Evolutionary conservation across 1,140 invertebrate species (phyloP).

Genomic region (Nylanderia fulva): DNA sequence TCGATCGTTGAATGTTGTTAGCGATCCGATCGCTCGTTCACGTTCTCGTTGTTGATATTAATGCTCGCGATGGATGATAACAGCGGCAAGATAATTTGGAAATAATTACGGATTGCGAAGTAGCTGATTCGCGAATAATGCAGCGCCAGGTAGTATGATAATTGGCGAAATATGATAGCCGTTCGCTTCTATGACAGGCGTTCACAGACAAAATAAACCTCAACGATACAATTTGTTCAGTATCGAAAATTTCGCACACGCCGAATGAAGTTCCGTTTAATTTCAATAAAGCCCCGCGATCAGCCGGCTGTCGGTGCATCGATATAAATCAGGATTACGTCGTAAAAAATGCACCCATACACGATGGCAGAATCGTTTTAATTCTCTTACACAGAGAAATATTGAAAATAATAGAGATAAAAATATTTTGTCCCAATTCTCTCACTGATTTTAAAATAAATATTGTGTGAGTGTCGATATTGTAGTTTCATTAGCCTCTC

Average conservation of each 20-base stretch:
- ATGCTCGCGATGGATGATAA: constrained; percentile 46
- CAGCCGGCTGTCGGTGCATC: constrained; percentile 8
- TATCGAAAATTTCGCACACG: constrained; percentile 53
- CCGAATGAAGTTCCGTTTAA: constrained; percentile 57
- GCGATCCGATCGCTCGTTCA: constrained; percentile 16
- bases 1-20: background rate
- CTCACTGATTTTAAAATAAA: constrained; percentile 7
- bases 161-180: constrained; percentile 49
- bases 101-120: constrained; percentile 52
- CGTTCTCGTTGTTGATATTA: constrained; percentile 45
- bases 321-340: constrained; percentile 54
- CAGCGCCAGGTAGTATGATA: constrained; percentile 34
- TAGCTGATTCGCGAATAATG: constrained; percentile 52
- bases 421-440: constrained; percentile 8
- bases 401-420: constrained; percentile 34
- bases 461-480: background rate
- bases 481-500: background rate
- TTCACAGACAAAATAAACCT: constrained; percentile 36
- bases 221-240: constrained; percentile 33
- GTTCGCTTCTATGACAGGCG: constrained; percentile 17
- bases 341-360: constrained; percentile 39
- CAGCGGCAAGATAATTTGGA: constrained; percentile 40
- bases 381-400: background rate
- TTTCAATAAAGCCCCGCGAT: constrained; percentile 52
- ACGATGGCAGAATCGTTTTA: constrained; percentile 3